A percentile compares a stretch with the other conserved stretches of the same genome.
Conservation (phyloP, 2,797 vertebrate species). For the Pyrocephalus nanus region DNA sequence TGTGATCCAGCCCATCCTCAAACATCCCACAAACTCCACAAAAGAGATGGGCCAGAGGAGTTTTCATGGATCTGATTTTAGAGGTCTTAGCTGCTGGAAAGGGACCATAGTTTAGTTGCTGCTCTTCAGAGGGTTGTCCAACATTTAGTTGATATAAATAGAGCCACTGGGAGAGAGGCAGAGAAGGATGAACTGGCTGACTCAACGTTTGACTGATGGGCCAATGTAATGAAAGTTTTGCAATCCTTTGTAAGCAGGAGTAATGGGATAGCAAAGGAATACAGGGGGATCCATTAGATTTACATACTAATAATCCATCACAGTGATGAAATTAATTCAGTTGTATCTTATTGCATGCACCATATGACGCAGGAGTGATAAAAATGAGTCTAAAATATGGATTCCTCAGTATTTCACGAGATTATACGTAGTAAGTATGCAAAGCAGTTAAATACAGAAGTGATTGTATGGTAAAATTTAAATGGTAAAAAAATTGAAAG, state of each 20-base stretch:
- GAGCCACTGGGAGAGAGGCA: slow-evolving; percentile 11
- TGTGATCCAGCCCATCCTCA: not conserved
- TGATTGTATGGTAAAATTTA: not conserved
- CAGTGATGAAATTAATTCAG: slow-evolving; percentile 41
- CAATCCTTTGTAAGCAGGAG: slow-evolving; percentile 41
- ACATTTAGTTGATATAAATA: not conserved
- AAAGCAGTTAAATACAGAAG: not conserved
- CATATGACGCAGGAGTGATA: not conserved
- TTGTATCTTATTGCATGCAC: not conserved
- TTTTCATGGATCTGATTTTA: not conserved
- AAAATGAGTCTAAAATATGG: not conserved
- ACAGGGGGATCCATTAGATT: slow-evolving; percentile 42
- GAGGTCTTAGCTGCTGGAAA: not conserved
- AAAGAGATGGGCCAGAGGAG: not conserved
- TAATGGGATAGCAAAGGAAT: slow-evolving; percentile 28
- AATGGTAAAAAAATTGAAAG: not conserved
- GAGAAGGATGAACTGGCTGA: slow-evolving; percentile 22
- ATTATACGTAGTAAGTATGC: not conserved
- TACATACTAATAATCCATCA: slow-evolving; percentile 51
- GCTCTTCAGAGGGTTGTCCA: not conserved
- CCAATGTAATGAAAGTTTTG: slow-evolving; percentile 40
- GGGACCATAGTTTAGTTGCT: not conserved
- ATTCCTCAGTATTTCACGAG: not conserved
- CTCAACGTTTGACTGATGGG: slow-evolving; percentile 26
- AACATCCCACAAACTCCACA: not conserved